Evolutionary conservation across 2,797 vertebrate species (phyloP).

Genomic region (Rhadinocentrus ornatus): DNA sequence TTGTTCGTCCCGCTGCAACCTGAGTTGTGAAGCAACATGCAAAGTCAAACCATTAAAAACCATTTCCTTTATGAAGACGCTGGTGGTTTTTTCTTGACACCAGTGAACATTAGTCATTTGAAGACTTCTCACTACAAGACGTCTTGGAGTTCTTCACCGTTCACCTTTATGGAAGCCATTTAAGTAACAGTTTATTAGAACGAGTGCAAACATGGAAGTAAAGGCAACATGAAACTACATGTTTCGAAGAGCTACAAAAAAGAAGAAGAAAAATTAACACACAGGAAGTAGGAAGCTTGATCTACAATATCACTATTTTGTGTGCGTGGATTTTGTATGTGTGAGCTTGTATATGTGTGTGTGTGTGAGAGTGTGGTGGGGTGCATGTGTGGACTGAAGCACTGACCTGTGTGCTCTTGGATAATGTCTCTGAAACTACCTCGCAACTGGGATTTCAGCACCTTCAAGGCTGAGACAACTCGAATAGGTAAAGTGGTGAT

Average conservation of each 20-base stretch:
- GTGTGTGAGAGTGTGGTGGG: conserved; percentile 18
- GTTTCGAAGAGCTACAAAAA: conserved; percentile 57
- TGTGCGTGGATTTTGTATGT: neutral
- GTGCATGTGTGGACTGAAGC: conserved; percentile 53
- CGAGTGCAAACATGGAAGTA: conserved; percentile 62
- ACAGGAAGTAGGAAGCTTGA: conserved; percentile 85
- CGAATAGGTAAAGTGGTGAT: conserved; percentile 88
- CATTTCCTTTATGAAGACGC: conserved; percentile 66
- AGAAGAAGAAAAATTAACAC: conserved; percentile 69
- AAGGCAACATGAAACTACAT: conserved; percentile 62
- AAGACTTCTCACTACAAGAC: conserved; percentile 22
- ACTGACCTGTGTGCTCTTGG: conserved; percentile 60
- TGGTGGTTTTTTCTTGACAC: conserved; percentile 20
- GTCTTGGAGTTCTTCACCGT: neutral
- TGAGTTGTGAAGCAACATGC: conserved; percentile 22
- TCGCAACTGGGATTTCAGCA: conserved; percentile 94
- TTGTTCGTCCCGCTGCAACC: neutral
- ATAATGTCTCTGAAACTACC: conserved; percentile 96
- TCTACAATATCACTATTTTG: conserved; percentile 50
- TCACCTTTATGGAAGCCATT: conserved; percentile 3
- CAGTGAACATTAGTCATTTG: conserved; percentile 36
- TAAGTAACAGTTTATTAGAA: conserved; percentile 18
- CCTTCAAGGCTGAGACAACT: conserved; percentile 86
- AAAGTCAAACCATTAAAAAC: conserved; percentile 43
- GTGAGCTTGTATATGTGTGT: conserved; percentile 19